Evolutionary conservation across 2,797 vertebrate genomes (phyloP).

Genomic region (Hozukius guyotensis): DNA sequence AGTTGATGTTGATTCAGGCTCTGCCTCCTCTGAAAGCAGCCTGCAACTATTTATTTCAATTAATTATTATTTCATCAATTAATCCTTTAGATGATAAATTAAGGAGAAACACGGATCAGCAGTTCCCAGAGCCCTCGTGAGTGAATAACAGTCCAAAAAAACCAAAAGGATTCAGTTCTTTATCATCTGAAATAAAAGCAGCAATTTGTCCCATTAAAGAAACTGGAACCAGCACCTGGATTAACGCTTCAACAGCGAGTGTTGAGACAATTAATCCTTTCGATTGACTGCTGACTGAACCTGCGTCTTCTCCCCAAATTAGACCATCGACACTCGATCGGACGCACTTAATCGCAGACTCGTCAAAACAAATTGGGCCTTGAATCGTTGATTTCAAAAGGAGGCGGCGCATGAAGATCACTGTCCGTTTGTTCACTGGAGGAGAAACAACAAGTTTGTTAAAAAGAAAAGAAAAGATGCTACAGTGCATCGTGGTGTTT

Average conservation of each 20-base stretch:
- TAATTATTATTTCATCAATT: not conserved
- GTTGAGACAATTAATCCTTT: not conserved
- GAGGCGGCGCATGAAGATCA: not conserved
- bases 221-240: constrained; percentile 9
- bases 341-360: not conserved
- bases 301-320: not conserved
- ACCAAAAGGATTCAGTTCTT: not conserved
- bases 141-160: not conserved
- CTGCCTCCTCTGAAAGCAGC: not conserved
- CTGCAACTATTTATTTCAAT: not conserved
- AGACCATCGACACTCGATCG: not conserved
- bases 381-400: not conserved
- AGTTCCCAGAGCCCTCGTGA: not conserved
- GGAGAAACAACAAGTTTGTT: too few species aligned
- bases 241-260: not conserved
- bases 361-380: not conserved
- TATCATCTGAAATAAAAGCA: constrained; percentile 8
- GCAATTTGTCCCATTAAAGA: not conserved
- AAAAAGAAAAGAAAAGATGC: not conserved
- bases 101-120: not conserved
- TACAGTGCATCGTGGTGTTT: not conserved
- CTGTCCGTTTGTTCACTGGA: too few species aligned
- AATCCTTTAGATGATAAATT: not conserved
- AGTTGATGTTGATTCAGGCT: not conserved
- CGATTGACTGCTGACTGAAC: not conserved